Conservation (phyloP, 2,797 vertebrate species). For the Pangasius larnaudii region DNA sequence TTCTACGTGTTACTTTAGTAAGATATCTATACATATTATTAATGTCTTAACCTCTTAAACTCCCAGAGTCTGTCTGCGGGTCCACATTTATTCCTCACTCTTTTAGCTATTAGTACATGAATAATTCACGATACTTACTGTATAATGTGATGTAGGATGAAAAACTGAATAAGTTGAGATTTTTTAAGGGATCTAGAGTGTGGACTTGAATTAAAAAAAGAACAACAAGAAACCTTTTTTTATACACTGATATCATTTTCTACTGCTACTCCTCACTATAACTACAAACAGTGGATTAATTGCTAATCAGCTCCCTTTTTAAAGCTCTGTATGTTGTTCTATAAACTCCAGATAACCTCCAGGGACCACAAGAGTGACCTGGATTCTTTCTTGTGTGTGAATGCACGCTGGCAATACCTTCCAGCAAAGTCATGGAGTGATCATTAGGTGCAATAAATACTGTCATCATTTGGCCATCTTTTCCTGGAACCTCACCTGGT, state of each 20-base stretch:
- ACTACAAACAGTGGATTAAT: not conserved
- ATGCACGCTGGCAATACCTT: not conserved
- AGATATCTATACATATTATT: not conserved
- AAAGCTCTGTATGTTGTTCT: not conserved
- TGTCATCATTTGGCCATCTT: not conserved
- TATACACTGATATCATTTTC: not conserved
- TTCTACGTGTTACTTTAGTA: not conserved
- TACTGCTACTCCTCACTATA: not conserved
- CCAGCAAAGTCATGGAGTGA: not conserved
- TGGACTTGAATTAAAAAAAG: not conserved
- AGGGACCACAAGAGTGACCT: not conserved
- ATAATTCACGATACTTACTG: constrained; percentile 18
- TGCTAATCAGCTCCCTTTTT: not conserved
- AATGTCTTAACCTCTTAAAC: not conserved
- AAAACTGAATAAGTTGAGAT: constrained; percentile 12
- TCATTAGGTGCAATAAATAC: constrained; percentile 7
- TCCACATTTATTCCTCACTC: constrained; percentile 7
- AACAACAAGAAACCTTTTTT: not conserved
- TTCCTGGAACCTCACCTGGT: not conserved
- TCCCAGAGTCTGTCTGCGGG: not conserved
- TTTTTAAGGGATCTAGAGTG: not conserved
- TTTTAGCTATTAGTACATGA: constrained; percentile 11
- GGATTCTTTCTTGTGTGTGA: not conserved
- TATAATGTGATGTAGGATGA: constrained; percentile 14
- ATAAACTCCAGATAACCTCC: not conserved